A percentile compares a stretch with the other conserved stretches of the same genome.
Evolutionary conservation across 2,797 vertebrate species (phyloP).

Genomic region (Anguilla anguilla): DNA sequence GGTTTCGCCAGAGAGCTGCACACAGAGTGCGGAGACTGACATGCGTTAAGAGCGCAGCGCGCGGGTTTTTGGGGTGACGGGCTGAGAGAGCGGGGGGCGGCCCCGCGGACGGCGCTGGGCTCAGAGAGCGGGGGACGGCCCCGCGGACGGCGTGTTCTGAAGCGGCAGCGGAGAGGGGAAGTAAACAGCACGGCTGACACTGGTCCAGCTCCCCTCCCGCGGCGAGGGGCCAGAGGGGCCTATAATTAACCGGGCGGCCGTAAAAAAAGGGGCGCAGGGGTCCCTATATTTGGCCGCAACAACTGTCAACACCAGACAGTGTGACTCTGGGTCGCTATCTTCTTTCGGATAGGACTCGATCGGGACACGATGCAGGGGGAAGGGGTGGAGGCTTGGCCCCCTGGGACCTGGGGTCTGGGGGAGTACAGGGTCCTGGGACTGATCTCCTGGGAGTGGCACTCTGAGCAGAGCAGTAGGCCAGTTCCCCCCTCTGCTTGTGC

Average conservation of each 20-base stretch:
- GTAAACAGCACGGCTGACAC: constrained; percentile 25
- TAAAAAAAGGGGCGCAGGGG: constrained; percentile 35
- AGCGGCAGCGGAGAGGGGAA: neutral
- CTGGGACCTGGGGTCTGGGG: neutral
- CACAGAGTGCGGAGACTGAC: neutral
- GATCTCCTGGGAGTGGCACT: neutral
- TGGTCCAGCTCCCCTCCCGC: neutral
- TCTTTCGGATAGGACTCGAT: constrained; percentile 59
- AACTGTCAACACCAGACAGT: constrained; percentile 45
- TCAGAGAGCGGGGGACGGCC: neutral
- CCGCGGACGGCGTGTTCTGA: neutral
- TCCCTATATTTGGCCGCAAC: constrained; percentile 58
- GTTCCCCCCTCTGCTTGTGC: neutral
- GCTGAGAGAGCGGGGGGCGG: neutral
- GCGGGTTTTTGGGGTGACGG: neutral
- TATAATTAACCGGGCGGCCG: constrained; percentile 57
- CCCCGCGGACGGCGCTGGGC: no score
- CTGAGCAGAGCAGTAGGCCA: neutral
- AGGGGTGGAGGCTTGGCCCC: neutral
- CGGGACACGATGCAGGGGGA: constrained; percentile 1
- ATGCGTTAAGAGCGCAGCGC: neutral
- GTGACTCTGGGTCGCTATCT: constrained; percentile 47
- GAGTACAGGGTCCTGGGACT: neutral
- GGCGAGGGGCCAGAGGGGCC: constrained; percentile 38
- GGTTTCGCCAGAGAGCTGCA: neutral